These are phyloP conservation scores for Tragelaphus eurycerus DNA, from an alignment of 2,797 vertebrate genomes.

Conservation along the genomic window DNA sequence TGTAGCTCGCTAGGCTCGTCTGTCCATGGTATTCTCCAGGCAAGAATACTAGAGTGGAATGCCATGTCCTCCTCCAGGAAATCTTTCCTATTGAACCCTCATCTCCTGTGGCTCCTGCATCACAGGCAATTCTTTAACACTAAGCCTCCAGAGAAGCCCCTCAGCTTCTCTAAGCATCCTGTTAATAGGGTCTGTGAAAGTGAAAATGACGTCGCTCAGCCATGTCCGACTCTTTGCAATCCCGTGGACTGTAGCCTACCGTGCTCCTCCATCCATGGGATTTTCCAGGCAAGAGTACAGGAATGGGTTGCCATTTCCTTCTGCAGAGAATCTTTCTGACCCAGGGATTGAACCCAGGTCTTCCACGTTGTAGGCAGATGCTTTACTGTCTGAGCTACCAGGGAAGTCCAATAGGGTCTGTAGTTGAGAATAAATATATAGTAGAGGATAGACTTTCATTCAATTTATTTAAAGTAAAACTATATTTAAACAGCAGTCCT, in stretches of 20 bases:
- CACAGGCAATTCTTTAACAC: not conserved
- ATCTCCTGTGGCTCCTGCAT: not conserved
- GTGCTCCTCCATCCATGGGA: not conserved
- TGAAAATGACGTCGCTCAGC: not conserved
- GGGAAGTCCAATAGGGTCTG: constrained; percentile 50
- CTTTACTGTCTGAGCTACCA: not conserved
- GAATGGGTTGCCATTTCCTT: not conserved
- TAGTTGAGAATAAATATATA: constrained; percentile 44
- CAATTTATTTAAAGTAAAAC: constrained; percentile 31
- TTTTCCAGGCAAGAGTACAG: not conserved
- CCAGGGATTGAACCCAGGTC: not conserved
- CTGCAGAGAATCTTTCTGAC: not conserved
- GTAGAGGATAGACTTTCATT: not conserved
- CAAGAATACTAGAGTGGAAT: not conserved
- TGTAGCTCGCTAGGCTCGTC: not conserved
- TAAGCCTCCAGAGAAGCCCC: not conserved
- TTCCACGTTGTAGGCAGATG: not conserved
- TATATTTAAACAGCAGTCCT: not conserved
- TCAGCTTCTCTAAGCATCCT: not conserved
- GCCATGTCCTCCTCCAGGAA: not conserved
- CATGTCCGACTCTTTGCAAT: not conserved
- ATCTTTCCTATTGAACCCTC: not conserved
- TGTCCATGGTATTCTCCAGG: not conserved
- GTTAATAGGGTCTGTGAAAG: not conserved
- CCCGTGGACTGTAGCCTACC: not conserved